Conservation (phyloP, 2,888 invertebrate species). For the Lasioglossum vierecki region DNA sequence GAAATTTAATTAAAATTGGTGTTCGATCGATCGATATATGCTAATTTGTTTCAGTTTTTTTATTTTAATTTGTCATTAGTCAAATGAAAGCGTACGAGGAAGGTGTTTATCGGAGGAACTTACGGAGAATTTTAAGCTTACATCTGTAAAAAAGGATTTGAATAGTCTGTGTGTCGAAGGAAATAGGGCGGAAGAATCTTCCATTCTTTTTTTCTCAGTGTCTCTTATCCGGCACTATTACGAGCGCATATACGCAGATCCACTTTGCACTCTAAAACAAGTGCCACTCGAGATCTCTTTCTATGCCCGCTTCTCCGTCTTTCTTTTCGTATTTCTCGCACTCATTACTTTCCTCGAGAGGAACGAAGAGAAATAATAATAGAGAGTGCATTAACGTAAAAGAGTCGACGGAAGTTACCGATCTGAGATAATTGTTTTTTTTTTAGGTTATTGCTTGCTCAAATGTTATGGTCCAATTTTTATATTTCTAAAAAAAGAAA, state of each 20-base stretch:
- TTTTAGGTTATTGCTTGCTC: background rate
- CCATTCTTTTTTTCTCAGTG: slow-evolving; percentile 36
- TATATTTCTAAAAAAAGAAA: background rate
- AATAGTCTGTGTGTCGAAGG: slow-evolving; percentile 27
- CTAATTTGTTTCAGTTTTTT: background rate
- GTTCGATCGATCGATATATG: background rate
- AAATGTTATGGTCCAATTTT: background rate
- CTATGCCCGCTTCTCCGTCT: slow-evolving; percentile 16
- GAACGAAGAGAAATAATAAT: background rate
- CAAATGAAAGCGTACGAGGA: background rate
- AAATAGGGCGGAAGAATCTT: slow-evolving; percentile 45
- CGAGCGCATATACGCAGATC: slow-evolving; percentile 38
- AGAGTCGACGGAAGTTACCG: background rate
- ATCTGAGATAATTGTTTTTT: background rate
- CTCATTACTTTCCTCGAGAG: slow-evolving; percentile 16
- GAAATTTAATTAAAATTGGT: background rate
- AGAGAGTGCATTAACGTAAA: slow-evolving; percentile 14
- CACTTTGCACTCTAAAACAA: slow-evolving; percentile 66
- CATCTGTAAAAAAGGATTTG: slow-evolving; percentile 27
- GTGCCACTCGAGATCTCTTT: slow-evolving; percentile 47
- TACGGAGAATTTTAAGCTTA: slow-evolving; percentile 4
- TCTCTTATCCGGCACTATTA: slow-evolving; percentile 48
- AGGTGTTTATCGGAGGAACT: slow-evolving; percentile 2
- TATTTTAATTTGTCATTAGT: background rate
- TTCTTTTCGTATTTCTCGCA: slow-evolving; percentile 22